A percentile compares a stretch with the other conserved stretches of the same genome.
These are phyloP conservation scores for Drosophila rubida DNA, from an alignment of 2,888 invertebrate genomes.

Conservation along the genomic window DNA sequence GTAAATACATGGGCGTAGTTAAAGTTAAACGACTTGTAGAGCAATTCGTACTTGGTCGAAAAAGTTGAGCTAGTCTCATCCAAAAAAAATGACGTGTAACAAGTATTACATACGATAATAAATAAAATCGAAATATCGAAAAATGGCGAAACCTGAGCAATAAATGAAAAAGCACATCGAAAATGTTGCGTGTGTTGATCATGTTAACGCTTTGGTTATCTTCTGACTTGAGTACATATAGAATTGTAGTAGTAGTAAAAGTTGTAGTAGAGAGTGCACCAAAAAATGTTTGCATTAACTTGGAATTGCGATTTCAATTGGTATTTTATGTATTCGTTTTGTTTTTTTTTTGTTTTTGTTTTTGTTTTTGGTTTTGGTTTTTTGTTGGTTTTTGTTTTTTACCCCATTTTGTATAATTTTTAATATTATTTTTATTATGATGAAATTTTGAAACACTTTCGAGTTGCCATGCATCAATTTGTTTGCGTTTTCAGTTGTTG, in stretches of 20 bases:
- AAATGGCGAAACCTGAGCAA: constrained; percentile 45
- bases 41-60: constrained; percentile 56
- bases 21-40: constrained; percentile 36
- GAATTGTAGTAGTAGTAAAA: constrained; percentile 18
- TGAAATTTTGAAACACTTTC: constrained; percentile 45
- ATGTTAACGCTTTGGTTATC: constrained; percentile 47
- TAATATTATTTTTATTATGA: neutral
- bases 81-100: constrained; percentile 32
- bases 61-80: constrained; percentile 53
- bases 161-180: constrained; percentile 59
- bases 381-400: constrained; percentile 2
- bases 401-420: constrained; percentile 1
- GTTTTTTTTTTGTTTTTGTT: neutral
- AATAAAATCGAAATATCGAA: constrained; percentile 10
- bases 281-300: constrained; percentile 16
- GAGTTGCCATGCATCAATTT: constrained; percentile 53
- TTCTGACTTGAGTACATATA: constrained; percentile 49
- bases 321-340: constrained; percentile 8
- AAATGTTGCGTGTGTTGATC: constrained; percentile 26
- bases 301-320: constrained; percentile 6
- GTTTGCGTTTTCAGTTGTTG: constrained; percentile 4
- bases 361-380: neutral
- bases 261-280: constrained; percentile 17
- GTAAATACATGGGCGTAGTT: constrained; percentile 55
- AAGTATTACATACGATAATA: constrained; percentile 19